Evolutionary conservation across 2,888 invertebrate genomes (phyloP).

Genomic region (Yponomeuta malinellus): DNA sequence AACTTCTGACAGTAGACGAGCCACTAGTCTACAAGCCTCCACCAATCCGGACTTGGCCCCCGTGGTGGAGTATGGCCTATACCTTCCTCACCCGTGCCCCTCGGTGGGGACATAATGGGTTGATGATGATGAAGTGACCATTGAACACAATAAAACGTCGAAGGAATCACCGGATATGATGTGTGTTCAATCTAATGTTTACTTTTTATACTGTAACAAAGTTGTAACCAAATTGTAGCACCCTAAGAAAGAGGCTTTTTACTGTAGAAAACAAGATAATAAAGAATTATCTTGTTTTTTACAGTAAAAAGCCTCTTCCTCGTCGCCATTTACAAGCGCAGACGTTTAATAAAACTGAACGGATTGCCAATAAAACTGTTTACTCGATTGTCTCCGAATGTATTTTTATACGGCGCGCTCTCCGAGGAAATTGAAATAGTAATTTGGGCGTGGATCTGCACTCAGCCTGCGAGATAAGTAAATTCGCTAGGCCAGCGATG

Average conservation of each 20-base stretch:
- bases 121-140: too few species aligned
- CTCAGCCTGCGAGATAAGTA: slow-evolving; percentile 44
- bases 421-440: slow-evolving; percentile 50
- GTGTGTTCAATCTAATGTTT: too few species aligned
- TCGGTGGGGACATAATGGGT: too few species aligned
- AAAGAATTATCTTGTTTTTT: neutral
- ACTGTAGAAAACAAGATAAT: neutral
- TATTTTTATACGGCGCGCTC: slow-evolving; percentile 13
- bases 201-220: too few species aligned
- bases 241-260: neutral
- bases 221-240: too few species aligned
- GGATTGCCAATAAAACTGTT: slow-evolving; percentile 9
- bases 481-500: slow-evolving; percentile 29
- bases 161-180: too few species aligned
- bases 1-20: too few species aligned
- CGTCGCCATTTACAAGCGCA: slow-evolving; percentile 1
- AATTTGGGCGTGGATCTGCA: slow-evolving; percentile 52
- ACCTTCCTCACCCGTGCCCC: too few species aligned
- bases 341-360: slow-evolving; percentile 5
- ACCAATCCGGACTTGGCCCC: too few species aligned
- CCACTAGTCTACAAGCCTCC: too few species aligned
- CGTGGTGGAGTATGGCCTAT: too few species aligned
- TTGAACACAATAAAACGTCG: too few species aligned
- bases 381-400: slow-evolving; percentile 1
- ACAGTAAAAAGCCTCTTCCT: neutral